phyloP scores from a whole-genome alignment of 2,888 invertebrate species.

The Dasypogon diadema region DNA sequence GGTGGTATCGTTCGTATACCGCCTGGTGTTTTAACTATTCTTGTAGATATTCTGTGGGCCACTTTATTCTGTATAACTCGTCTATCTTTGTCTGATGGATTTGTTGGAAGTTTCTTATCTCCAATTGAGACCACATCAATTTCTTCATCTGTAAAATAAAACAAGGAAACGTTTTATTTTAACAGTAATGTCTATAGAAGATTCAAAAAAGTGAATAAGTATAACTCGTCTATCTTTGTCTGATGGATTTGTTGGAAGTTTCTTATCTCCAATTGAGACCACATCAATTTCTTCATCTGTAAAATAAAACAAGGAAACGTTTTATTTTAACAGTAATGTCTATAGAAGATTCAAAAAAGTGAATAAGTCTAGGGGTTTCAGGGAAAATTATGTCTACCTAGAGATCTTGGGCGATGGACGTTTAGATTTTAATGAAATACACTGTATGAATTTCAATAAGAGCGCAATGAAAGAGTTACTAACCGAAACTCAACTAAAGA shows the following conservation, averaged over 20 bases:
- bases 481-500: no score
- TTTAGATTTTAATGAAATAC: no score
- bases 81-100: constrained; percentile 78
- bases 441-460: no score
- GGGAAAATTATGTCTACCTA: no score
- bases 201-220: neutral
- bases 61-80: constrained; percentile 75
- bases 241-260: constrained; percentile 78
- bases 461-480: no score
- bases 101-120: constrained; percentile 75
- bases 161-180: no score
- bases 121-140: constrained; percentile 85
- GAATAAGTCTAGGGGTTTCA: no score
- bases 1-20: constrained; percentile 63
- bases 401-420: no score
- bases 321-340: no score
- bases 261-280: constrained; percentile 76
- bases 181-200: no score
- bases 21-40: constrained; percentile 63
- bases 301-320: constrained; percentile 47
- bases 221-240: constrained; percentile 76
- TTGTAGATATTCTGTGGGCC: constrained; percentile 71
- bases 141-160: constrained; percentile 73
- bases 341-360: neutral
- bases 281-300: constrained; percentile 84